phyloP scores from a whole-genome alignment of 2,797 vertebrate genomes.

The Schizopygopsis pylzovi region DNA sequence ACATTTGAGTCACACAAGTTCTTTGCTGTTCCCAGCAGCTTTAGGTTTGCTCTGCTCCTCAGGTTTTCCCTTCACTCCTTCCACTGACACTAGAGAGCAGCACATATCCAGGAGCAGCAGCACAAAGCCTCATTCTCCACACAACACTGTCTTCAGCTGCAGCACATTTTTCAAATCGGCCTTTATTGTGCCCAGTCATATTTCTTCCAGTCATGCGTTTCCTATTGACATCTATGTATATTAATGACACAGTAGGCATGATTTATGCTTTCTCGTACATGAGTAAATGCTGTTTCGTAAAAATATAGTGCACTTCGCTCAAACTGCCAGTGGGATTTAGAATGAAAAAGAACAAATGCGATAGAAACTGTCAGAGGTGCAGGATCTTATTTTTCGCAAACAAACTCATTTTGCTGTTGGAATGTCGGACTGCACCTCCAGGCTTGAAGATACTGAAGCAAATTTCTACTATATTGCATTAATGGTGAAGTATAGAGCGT shows the following conservation, averaged over 20 bases:
- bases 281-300: constrained; percentile 77
- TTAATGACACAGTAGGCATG: constrained; percentile 79
- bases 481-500: not conserved
- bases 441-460: not conserved
- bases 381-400: constrained; percentile 11
- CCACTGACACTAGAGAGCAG: constrained; percentile 88
- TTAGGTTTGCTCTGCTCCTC: not conserved
- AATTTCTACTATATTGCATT: not conserved
- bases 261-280: constrained; percentile 77
- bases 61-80: constrained; percentile 42
- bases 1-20: not conserved
- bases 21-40: constrained; percentile 14
- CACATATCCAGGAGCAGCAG: constrained; percentile 79
- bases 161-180: constrained; percentile 75
- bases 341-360: constrained; percentile 47
- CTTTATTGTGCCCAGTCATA: constrained; percentile 77
- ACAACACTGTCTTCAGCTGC: constrained; percentile 61
- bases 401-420: constrained; percentile 2
- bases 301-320: constrained; percentile 72
- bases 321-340: constrained; percentile 48
- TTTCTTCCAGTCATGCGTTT: constrained; percentile 82
- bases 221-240: constrained; percentile 82
- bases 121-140: constrained; percentile 31
- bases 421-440: constrained; percentile 12
- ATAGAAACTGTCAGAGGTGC: constrained; percentile 37